These are phyloP conservation scores for Chironomus riparius DNA, from an alignment of 2,888 invertebrate genomes.

Conservation along the genomic window DNA sequence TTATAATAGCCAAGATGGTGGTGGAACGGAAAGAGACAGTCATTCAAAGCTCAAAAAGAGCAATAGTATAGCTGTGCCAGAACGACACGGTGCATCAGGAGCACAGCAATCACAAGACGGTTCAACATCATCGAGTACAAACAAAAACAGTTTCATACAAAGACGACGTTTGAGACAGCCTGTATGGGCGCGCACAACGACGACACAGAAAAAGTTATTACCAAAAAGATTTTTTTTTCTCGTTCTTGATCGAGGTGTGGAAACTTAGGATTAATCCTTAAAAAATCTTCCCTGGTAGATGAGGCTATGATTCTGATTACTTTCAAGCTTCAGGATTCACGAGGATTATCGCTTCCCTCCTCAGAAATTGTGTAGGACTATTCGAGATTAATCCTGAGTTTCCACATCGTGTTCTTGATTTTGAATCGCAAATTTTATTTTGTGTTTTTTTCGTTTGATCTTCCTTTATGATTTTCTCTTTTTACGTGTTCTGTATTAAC, in stretches of 20 bases:
- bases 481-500: not conserved
- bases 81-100: constrained; percentile 39
- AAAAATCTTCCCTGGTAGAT: too few species aligned
- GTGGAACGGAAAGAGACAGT: constrained; percentile 24
- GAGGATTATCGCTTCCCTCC: too few species aligned
- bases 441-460: not conserved
- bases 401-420: too few species aligned
- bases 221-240: not conserved
- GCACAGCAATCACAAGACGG: constrained; percentile 43
- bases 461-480: not conserved
- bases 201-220: constrained; percentile 29
- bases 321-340: too few species aligned
- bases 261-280: too few species aligned
- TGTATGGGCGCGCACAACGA: constrained; percentile 65
- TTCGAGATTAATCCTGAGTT: too few species aligned
- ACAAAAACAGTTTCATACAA: constrained; percentile 47
- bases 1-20: constrained; percentile 30
- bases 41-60: constrained; percentile 28
- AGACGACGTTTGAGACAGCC: constrained; percentile 70
- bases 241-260: too few species aligned
- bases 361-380: too few species aligned
- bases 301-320: too few species aligned
- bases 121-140: constrained; percentile 36
- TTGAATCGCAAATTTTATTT: not conserved
- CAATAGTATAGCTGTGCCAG: constrained; percentile 18